These are phyloP conservation scores for Pampusana beccarii DNA, from an alignment of 2,113 vertebrate genomes.

Conservation along the genomic window DNA sequence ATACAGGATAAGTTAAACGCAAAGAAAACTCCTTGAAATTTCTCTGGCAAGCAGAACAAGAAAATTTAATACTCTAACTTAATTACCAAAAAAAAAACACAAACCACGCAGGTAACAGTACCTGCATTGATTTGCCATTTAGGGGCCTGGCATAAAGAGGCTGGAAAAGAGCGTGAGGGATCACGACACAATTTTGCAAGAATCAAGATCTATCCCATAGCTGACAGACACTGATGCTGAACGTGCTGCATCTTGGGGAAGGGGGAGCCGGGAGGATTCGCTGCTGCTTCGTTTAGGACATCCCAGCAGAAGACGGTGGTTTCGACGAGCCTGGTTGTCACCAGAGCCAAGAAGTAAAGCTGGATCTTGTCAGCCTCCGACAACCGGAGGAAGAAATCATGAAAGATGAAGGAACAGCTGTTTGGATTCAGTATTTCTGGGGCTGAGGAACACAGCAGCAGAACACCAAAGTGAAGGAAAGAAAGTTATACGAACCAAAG, in stretches of 20 bases:
- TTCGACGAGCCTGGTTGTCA: background rate
- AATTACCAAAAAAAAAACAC: background rate
- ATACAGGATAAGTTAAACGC: background rate
- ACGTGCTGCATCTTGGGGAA: background rate
- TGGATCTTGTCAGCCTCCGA: constrained; percentile 2
- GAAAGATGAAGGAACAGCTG: background rate
- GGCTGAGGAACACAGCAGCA: background rate
- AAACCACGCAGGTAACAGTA: background rate
- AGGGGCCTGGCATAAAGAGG: background rate
- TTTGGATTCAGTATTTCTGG: background rate
- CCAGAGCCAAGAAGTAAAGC: constrained; percentile 9
- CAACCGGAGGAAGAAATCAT: background rate
- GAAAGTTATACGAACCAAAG: background rate
- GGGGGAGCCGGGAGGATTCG: background rate
- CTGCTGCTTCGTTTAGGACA: background rate
- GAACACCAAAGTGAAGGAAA: background rate
- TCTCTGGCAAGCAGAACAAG: background rate
- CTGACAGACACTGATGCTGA: background rate
- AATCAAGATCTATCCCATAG: background rate
- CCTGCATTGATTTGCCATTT: background rate
- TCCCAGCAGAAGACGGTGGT: background rate
- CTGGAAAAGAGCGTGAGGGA: background rate
- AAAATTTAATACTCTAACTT: background rate
- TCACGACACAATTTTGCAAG: background rate
- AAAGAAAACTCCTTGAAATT: background rate